Conservation (phyloP, 2,888 invertebrate genomes). For the Philereme vetulata region DNA sequence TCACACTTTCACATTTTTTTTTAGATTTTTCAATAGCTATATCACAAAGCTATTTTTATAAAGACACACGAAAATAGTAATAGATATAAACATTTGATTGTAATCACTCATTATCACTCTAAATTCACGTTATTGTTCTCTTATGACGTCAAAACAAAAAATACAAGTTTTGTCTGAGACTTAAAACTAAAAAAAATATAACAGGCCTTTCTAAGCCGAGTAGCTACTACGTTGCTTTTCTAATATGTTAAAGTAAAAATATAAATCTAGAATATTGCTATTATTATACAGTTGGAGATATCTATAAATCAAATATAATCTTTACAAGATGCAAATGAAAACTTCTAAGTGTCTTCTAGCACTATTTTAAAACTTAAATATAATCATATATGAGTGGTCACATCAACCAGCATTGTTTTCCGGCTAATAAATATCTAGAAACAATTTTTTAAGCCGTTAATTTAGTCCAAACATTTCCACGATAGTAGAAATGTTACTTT, state of each 20-base stretch:
- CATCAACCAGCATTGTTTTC: slow-evolving; percentile 72
- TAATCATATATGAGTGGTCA: slow-evolving; percentile 62
- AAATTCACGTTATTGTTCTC: slow-evolving; percentile 38
- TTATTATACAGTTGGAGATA: slow-evolving; percentile 12
- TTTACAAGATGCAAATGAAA: slow-evolving; percentile 22
- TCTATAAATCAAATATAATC: slow-evolving; percentile 12
- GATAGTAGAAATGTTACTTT: slow-evolving; percentile 3
- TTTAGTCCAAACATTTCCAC: slow-evolving; percentile 9
- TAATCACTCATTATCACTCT: slow-evolving; percentile 26
- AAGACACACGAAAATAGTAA: slow-evolving; percentile 64
- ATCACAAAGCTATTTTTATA: slow-evolving; percentile 70
- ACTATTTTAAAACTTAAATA: slow-evolving; percentile 50
- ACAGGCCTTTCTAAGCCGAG: slow-evolving; percentile 17
- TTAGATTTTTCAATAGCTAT: slow-evolving; percentile 58
- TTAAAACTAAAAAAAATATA: slow-evolving; percentile 19
- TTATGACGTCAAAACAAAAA: slow-evolving; percentile 27
- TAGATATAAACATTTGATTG: slow-evolving; percentile 58
- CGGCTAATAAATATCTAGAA: slow-evolving; percentile 19
- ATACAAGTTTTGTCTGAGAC: slow-evolving; percentile 21
- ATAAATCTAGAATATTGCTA: slow-evolving; percentile 12
- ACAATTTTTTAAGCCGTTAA: slow-evolving; percentile 48
- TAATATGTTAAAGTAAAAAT: slow-evolving; percentile 16
- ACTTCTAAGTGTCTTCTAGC: too few relatives aligned
- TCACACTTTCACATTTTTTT: slow-evolving; percentile 42
- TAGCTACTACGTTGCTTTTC: slow-evolving; percentile 17